Conservation (phyloP, 2,113 vertebrate species). For the Chitala chitala region DNA sequence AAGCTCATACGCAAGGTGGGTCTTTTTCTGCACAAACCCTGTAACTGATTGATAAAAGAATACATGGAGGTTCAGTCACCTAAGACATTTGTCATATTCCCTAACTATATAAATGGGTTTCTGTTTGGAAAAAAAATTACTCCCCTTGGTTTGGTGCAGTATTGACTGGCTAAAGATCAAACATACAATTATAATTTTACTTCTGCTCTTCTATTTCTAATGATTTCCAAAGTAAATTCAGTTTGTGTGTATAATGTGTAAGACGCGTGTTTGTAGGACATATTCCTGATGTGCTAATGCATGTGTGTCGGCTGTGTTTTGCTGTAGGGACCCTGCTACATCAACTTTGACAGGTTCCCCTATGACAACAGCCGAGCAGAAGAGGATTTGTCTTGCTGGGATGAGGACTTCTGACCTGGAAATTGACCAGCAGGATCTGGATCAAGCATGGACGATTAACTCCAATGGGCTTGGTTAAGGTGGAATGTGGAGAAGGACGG, state of each 20-base stretch:
- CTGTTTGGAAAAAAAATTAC: too few species aligned
- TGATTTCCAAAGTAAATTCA: too few species aligned
- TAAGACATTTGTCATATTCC: too few species aligned
- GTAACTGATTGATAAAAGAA: neutral
- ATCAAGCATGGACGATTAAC: neutral
- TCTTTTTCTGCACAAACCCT: neutral
- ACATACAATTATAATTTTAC: too few species aligned
- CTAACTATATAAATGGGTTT: too few species aligned
- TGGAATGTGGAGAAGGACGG: neutral
- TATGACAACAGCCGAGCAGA: constrained; percentile 51
- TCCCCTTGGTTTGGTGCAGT: too few species aligned
- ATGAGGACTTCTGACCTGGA: constrained; percentile 59
- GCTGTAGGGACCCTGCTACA: constrained; percentile 62
- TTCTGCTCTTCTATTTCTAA: too few species aligned
- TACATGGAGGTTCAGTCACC: too few species aligned
- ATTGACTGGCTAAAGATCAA: neutral
- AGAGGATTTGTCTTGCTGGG: constrained; percentile 70
- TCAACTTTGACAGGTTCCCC: constrained; percentile 68
- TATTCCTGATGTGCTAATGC: too few species aligned
- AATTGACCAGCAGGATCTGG: neutral
- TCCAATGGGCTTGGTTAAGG: neutral
- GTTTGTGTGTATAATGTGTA: too few species aligned
- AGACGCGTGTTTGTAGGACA: too few species aligned
- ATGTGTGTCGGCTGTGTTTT: neutral
- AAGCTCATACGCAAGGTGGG: constrained; percentile 62